Percentiles rank a stretch among this genome's conserved stretches.
Evolutionary conservation across 2,113 vertebrate genomes (phyloP).

Genomic region (Thermophis baileyi): DNA sequence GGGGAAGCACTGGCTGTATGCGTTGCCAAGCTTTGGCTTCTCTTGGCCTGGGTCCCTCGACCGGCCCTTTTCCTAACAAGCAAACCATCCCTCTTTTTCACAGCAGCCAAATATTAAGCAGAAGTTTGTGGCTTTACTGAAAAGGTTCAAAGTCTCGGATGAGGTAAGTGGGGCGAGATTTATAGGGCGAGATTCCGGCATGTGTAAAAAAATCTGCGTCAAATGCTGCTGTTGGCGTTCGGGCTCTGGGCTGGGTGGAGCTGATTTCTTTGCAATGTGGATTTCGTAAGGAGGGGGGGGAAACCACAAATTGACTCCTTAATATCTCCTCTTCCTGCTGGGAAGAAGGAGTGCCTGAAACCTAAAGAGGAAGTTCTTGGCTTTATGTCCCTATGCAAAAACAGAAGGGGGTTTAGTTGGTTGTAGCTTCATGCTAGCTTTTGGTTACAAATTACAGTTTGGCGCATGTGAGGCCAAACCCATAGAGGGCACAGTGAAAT

Average conservation of each 20-base stretch:
- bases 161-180: constrained; percentile 63
- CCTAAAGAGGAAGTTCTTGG: background rate
- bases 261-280: too few relatives aligned
- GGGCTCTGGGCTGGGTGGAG: background rate
- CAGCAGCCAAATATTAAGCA: constrained; percentile 84
- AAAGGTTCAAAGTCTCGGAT: constrained; percentile 77
- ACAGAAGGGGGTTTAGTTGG: too few relatives aligned
- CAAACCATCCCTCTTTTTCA: constrained; percentile 34
- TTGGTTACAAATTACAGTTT: too few relatives aligned
- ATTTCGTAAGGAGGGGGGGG: too few relatives aligned
- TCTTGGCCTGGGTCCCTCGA: background rate
- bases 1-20: accelerated
- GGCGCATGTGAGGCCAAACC: too few relatives aligned
- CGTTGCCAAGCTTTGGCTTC: too few relatives aligned
- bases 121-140: constrained; percentile 78
- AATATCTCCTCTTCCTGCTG: too few relatives aligned
- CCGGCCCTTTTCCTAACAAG: background rate
- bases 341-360: background rate
- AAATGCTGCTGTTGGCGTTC: background rate
- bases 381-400: too few relatives aligned
- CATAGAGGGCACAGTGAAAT: too few relatives aligned
- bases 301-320: background rate
- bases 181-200: background rate
- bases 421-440: too few relatives aligned
- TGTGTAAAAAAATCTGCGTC: accelerated